Evolutionary conservation across 2,888 invertebrate genomes (phyloP).

Genomic region (Eristalis arbustorum): DNA sequence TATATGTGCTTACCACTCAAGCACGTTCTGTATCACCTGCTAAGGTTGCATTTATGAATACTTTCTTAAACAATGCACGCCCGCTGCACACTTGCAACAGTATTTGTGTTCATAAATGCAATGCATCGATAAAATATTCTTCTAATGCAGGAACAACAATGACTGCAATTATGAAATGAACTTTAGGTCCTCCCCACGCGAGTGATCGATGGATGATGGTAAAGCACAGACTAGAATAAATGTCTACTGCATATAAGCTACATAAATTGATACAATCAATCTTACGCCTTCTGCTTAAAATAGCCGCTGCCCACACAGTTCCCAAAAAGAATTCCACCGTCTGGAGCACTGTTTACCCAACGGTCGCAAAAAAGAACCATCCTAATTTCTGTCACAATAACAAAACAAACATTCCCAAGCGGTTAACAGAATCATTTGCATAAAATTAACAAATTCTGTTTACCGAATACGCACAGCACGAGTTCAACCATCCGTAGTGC

Average conservation of each 20-base stretch:
- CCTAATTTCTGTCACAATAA: not conserved
- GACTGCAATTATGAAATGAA: too few relatives aligned
- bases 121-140: too few relatives aligned
- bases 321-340: not conserved
- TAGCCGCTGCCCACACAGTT: not conserved
- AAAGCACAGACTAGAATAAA: not conserved
- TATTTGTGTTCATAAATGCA: too few relatives aligned
- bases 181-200: too few relatives aligned
- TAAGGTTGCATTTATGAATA: too few relatives aligned
- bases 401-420: conserved; percentile 1
- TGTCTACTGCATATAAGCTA: not conserved
- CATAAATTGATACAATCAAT: not conserved
- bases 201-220: too few relatives aligned
- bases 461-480: conserved; percentile 14
- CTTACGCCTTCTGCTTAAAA: not conserved
- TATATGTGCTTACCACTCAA: too few relatives aligned
- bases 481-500: conserved; percentile 35
- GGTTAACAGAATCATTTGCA: conserved; percentile 15
- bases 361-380: not conserved
- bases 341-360: not conserved
- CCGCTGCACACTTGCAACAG: too few relatives aligned
- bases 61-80: too few relatives aligned
- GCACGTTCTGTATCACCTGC: too few relatives aligned
- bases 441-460: conserved; percentile 17
- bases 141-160: too few relatives aligned